Base-by-base conservation (phyloP, 1,140 invertebrate genomes). In the Tetramorium alpestre region DNA sequence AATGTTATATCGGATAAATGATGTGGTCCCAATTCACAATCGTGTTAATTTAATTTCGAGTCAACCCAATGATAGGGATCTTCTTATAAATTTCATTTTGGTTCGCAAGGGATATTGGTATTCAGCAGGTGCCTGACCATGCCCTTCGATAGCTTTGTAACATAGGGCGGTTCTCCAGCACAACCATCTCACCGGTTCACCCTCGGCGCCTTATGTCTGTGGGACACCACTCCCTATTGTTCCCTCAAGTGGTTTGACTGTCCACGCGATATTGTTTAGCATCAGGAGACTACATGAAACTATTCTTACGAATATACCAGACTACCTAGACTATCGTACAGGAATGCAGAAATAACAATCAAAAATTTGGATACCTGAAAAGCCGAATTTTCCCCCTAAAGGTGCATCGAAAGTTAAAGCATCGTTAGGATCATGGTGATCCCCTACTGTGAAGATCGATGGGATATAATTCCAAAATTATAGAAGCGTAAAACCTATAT, bases 211-310 rank as follows among this genome's bases (percentile, higher is more conserved):
- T 28, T 28, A 18, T 84, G 70, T 56, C 38, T 78, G 82, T 76
- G 22, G 49, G 41, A 16, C 41, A 60, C 51, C 67, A 16, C 80
- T 77, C 64, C 18, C 51, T 22, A 94, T 94, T 94, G 93, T 94
- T 89, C 86, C n/a, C 33, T 93, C 91, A 88, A 94, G 93, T 93
- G 92, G 92, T 89, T 93, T 85, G 87, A 86, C 92, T 90, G 91
- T 93, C 88, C 75, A 69, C 8, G 67, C 54, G 77, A 85, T 84
- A 94, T 93, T 94, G 89, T 93, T 91, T 91, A 92, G 86, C 84
- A 72, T 58, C n/a, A 77, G 10, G 10, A 75, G 76, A 64, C 13
- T 65, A 75, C 72, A 75, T 70, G 22, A 65, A 60, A 75, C 49
- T 62, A 18, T 33, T 65, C 25, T 65, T 38, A 54, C 3, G 2